A percentile compares a stretch with the other conserved stretches of the same genome.
phyloP scores from a whole-genome alignment of 2,113 vertebrate genomes.

The Meles meles region DNA sequence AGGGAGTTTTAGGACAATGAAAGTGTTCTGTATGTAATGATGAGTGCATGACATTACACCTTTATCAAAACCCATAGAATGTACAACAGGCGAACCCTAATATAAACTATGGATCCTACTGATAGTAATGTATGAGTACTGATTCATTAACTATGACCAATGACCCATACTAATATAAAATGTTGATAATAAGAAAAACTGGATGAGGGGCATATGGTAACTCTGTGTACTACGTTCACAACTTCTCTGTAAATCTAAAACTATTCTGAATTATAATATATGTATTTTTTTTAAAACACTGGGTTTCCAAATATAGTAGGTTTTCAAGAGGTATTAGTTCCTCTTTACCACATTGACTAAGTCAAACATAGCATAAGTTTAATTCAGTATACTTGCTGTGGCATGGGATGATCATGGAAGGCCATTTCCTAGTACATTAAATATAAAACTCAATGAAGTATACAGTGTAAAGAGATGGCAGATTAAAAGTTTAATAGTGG shows the following conservation, averaged over 20 bases:
- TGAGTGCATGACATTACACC: background rate
- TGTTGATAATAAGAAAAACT: background rate
- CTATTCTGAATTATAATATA: background rate
- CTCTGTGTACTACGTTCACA: background rate
- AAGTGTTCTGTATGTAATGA: background rate
- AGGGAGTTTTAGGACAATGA: background rate
- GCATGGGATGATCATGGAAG: background rate
- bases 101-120: background rate
- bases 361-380: background rate
- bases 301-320: background rate
- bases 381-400: background rate
- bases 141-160: background rate
- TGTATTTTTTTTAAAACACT: background rate
- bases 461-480: background rate
- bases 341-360: background rate
- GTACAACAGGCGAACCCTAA: background rate
- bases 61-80: background rate
- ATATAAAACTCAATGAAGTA: conserved; percentile 37
- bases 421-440: conserved; percentile 20
- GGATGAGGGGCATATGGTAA: background rate
- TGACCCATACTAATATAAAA: background rate
- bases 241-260: background rate
- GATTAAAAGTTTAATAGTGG: conserved; percentile 31
- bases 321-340: background rate
- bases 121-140: background rate